phyloP scores from a whole-genome alignment of 2,888 invertebrate species.

The Lithosia quadra region DNA sequence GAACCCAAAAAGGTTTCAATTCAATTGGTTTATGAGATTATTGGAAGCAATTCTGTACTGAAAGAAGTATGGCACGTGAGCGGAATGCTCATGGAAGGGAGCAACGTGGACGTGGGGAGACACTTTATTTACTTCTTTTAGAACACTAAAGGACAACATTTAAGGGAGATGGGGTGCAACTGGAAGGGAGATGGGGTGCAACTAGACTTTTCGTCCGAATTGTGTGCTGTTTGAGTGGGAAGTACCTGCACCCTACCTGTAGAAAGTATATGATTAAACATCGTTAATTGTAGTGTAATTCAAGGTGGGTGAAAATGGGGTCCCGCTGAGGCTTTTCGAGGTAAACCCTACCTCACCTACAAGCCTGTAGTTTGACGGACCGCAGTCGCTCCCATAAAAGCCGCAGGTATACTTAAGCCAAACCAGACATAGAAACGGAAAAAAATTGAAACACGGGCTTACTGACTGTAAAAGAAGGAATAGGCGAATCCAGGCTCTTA shows the following conservation, averaged over 20 bases:
- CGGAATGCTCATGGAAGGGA: slow-evolving; percentile 64
- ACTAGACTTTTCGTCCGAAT: background rate
- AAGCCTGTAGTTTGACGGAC: too few species aligned
- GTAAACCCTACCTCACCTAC: too few species aligned
- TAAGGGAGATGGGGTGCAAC: background rate
- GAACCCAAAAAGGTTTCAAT: slow-evolving; percentile 76
- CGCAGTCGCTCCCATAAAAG: too few species aligned
- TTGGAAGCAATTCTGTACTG: slow-evolving; percentile 84
- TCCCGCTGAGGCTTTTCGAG: too few species aligned
- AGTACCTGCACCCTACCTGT: background rate
- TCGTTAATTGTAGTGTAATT: too few species aligned
- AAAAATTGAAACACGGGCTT: too few species aligned
- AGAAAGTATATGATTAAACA: background rate
- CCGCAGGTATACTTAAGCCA: too few species aligned
- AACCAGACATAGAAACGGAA: too few species aligned
- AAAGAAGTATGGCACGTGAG: slow-evolving; percentile 84
- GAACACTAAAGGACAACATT: slow-evolving; percentile 26
- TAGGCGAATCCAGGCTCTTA: too few species aligned
- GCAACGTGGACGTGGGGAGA: slow-evolving; percentile 63
- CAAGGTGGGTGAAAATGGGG: too few species aligned
- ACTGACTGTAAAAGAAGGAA: too few species aligned
- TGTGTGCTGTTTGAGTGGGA: background rate
- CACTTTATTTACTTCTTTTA: slow-evolving; percentile 72
- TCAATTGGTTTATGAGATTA: slow-evolving; percentile 74
- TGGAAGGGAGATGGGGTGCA: background rate